phyloP scores from a whole-genome alignment of 1,140 invertebrate genomes.

The Drosophila bocqueti region DNA sequence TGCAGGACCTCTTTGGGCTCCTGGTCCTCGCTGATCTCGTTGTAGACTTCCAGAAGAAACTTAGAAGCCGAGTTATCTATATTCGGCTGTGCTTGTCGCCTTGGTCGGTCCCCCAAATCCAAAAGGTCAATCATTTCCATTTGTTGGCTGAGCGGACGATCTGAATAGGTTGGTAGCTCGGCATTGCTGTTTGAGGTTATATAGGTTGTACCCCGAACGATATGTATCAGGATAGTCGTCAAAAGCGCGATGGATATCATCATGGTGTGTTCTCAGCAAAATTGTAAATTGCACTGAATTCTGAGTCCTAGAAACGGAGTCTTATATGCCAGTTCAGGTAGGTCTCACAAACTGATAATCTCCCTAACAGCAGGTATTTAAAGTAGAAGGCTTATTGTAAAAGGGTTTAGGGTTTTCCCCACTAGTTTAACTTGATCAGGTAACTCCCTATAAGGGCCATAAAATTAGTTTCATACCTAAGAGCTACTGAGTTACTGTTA shows the following conservation, averaged over 20 bases:
- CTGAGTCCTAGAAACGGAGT: fast-evolving
- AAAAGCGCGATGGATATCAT: conserved; percentile 14
- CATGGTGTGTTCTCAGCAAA: not conserved
- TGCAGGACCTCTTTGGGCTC: conserved; percentile 61
- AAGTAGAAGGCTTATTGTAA: not conserved
- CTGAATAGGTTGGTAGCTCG: conserved; percentile 20
- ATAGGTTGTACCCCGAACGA: conserved; percentile 27
- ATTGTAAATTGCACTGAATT: conserved; percentile 28
- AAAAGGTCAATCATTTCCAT: conserved; percentile 73
- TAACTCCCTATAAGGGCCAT: not conserved
- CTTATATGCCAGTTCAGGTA: conserved; percentile 60
- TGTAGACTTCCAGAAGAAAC: conserved; percentile 80
- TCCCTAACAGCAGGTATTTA: not conserved
- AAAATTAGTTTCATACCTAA: not conserved
- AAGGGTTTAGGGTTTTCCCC: not conserved
- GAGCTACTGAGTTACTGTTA: not conserved
- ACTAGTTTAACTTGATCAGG: not conserved
- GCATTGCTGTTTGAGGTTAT: conserved; percentile 35
- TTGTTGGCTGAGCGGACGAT: conserved; percentile 45
- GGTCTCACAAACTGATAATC: not conserved
- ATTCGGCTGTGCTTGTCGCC: conserved; percentile 33
- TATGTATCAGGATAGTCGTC: not conserved
- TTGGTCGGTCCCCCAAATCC: conserved; percentile 62
- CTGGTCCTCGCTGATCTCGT: conserved; percentile 75
- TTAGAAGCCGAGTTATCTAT: conserved; percentile 72